phyloP scores from a whole-genome alignment of 2,888 invertebrate species.

The Myopa tessellatipennis region DNA sequence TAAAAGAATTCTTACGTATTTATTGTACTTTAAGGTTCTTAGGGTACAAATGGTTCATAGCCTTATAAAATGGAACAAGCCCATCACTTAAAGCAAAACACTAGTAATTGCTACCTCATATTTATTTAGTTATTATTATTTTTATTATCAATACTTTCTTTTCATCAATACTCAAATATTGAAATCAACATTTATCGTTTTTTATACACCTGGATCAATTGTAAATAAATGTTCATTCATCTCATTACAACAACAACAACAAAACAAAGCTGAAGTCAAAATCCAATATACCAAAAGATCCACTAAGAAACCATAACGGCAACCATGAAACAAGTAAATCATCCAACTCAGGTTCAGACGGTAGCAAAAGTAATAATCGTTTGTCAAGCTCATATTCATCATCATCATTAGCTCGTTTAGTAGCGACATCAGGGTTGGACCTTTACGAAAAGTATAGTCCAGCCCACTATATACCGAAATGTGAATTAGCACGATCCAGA shows the following conservation, averaged over 20 bases:
- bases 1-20: too few relatives aligned
- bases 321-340: slow-evolving; percentile 48
- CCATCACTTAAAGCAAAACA: background rate
- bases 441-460: slow-evolving; percentile 82
- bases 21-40: too few relatives aligned
- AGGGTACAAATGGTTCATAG: too few relatives aligned
- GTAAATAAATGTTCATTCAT: slow-evolving; percentile 41
- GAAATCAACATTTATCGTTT: slow-evolving; percentile 43
- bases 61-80: too few relatives aligned
- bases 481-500: slow-evolving; percentile 68
- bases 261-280: slow-evolving; percentile 44
- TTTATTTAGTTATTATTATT: slow-evolving; percentile 23
- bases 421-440: slow-evolving; percentile 75
- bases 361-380: slow-evolving; percentile 56
- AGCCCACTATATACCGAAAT: slow-evolving; percentile 77
- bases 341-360: slow-evolving; percentile 48
- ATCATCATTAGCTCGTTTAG: slow-evolving; percentile 70
- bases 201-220: slow-evolving; percentile 40
- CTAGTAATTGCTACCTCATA: slow-evolving; percentile 21
- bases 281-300: slow-evolving; percentile 43
- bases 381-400: slow-evolving; percentile 65
- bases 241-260: slow-evolving; percentile 37
- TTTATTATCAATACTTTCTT: slow-evolving; percentile 39
- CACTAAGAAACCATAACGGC: slow-evolving; percentile 43
- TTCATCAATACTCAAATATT: slow-evolving; percentile 47